Percentiles rank a stretch among this genome's conserved stretches.
Evolutionary conservation across 2,888 invertebrate species (phyloP).

Genomic region (Griposia aprilina): DNA sequence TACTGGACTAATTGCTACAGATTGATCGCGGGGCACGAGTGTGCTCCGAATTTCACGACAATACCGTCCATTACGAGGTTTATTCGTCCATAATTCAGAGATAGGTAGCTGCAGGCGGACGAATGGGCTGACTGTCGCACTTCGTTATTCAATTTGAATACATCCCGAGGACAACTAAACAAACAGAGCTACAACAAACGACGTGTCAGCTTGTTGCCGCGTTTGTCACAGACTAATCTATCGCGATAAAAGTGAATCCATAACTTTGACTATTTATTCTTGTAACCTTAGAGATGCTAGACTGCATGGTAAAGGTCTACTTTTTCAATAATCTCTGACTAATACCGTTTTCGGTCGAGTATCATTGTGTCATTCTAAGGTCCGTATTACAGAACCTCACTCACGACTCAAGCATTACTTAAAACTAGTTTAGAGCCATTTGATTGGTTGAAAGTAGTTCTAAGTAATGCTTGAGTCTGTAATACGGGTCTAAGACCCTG

Average conservation of each 20-base stretch:
- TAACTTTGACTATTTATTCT: not conserved
- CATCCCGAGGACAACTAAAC: constrained; percentile 70
- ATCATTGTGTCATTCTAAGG: too few species aligned
- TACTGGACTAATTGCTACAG: constrained; percentile 58
- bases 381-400: too few species aligned
- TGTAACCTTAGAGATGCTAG: too few species aligned
- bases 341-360: too few species aligned
- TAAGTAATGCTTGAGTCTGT: too few species aligned
- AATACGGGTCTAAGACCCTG: not conserved
- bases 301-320: not conserved
- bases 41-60: constrained; percentile 49
- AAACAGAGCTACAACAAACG: constrained; percentile 63
- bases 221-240: constrained; percentile 23
- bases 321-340: too few species aligned
- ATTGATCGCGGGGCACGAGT: constrained; percentile 50
- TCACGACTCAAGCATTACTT: too few species aligned
- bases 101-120: constrained; percentile 46
- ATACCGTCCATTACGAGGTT: constrained; percentile 55
- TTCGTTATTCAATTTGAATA: constrained; percentile 78
- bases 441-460: too few species aligned
- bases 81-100: constrained; percentile 60
- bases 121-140: constrained; percentile 71
- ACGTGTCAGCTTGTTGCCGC: constrained; percentile 41
- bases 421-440: too few species aligned
- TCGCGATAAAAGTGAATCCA: not conserved